Conservation (phyloP, 2,888 invertebrate species). For the Anthoptus insignis region DNA sequence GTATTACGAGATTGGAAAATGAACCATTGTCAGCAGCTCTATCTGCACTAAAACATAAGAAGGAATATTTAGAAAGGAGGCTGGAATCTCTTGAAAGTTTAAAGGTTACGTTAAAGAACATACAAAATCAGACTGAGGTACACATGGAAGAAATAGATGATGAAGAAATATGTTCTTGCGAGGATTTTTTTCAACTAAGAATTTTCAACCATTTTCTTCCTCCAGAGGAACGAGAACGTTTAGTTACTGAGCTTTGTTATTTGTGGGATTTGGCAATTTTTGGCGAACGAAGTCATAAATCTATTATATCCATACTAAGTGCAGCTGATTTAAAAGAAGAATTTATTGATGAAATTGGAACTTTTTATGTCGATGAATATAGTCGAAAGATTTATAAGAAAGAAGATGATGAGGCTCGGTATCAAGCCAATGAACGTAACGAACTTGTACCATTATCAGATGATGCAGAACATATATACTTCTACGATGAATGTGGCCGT, state of each 20-base stretch:
- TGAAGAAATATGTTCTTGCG: slow-evolving; percentile 67
- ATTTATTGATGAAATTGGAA: slow-evolving; percentile 74
- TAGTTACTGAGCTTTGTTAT: slow-evolving; percentile 74
- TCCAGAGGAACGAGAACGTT: slow-evolving; percentile 65
- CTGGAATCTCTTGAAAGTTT: slow-evolving; percentile 67
- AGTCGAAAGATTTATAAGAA: slow-evolving; percentile 77
- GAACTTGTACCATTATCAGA: slow-evolving; percentile 72
- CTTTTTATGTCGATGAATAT: slow-evolving; percentile 70
- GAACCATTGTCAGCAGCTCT: slow-evolving; percentile 68
- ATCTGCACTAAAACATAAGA: slow-evolving; percentile 68
- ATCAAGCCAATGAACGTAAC: slow-evolving; percentile 73
- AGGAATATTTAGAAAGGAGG: slow-evolving; percentile 67
- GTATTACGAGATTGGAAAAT: slow-evolving; percentile 64
- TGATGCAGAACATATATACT: slow-evolving; percentile 70
- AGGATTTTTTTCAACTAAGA: slow-evolving; percentile 73
- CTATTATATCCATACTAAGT: slow-evolving; percentile 77
- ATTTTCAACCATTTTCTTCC: slow-evolving; percentile 77
- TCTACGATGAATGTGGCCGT: slow-evolving; percentile 79
- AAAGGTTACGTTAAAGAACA: slow-evolving; percentile 63
- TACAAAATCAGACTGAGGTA: slow-evolving; percentile 57
- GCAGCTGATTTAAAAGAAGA: slow-evolving; percentile 72
- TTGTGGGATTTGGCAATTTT: slow-evolving; percentile 75
- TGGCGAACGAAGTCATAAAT: slow-evolving; percentile 69
- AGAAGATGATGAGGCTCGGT: slow-evolving; percentile 62
- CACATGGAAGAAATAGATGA: slow-evolving; percentile 55